These are phyloP conservation scores for Plotosus lineatus DNA, from an alignment of 2,113 vertebrate genomes.

Conservation along the genomic window DNA sequence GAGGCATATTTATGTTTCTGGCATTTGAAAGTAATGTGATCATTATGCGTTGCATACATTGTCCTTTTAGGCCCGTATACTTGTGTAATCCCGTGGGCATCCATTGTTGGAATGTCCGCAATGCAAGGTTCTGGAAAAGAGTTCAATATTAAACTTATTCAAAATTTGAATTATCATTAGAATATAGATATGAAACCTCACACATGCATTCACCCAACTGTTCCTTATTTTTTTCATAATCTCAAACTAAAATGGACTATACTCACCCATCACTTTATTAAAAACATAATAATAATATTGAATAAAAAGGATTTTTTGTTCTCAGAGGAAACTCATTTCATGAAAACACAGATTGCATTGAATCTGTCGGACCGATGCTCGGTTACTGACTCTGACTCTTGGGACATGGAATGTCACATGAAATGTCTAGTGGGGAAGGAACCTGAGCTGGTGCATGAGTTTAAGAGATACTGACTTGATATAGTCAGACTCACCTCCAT, in stretches of 20 bases:
- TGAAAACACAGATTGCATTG: neutral
- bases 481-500: too few relatives aligned
- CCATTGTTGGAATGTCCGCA: slow-evolving; percentile 34
- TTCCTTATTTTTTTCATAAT: neutral
- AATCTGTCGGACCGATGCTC: neutral
- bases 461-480: too few relatives aligned
- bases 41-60: neutral
- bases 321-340: neutral
- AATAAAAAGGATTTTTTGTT: neutral
- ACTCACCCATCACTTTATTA: neutral
- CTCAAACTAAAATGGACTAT: neutral
- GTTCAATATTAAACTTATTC: neutral
- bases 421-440: too few relatives aligned
- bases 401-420: too few relatives aligned
- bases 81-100: neutral
- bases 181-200: neutral
- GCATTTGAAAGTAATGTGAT: slow-evolving; percentile 35
- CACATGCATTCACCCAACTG: neutral
- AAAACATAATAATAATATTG: neutral
- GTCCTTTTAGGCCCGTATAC: fast-evolving
- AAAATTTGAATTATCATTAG: neutral
- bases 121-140: slow-evolving; percentile 52
- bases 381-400: too few relatives aligned
- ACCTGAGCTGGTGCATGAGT: too few relatives aligned
- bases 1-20: too few relatives aligned